Conservation (phyloP, 1,140 invertebrate genomes). For the Pygmarrhopalites habei region DNA sequence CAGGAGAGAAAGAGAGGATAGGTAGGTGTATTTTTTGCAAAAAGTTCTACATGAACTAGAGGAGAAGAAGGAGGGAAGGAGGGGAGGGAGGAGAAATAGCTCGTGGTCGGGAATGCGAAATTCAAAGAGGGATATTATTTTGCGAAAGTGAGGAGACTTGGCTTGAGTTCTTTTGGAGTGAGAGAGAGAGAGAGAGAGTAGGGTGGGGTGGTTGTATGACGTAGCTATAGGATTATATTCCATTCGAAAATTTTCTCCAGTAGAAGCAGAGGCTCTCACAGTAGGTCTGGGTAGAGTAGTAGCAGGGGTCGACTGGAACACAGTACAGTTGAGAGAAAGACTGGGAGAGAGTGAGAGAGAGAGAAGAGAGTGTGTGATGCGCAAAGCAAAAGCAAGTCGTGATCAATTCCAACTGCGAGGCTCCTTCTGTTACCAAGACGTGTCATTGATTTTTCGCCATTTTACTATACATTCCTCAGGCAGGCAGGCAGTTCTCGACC, state of each 20-base stretch:
- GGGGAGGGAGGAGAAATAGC: too few species aligned
- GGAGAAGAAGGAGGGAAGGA: too few species aligned
- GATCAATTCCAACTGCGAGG: constrained; percentile 1
- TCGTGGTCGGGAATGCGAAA: too few species aligned
- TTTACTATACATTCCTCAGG: not conserved
- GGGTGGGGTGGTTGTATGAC: too few species aligned
- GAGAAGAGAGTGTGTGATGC: not conserved
- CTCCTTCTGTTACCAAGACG: constrained; percentile 10
- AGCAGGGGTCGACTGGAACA: not conserved
- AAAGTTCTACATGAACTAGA: too few species aligned
- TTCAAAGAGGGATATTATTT: too few species aligned
- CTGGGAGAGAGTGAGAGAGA: not conserved
- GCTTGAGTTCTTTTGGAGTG: too few species aligned
- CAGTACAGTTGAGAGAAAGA: not conserved
- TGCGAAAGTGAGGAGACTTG: too few species aligned
- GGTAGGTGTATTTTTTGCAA: too few species aligned
- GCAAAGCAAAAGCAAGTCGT: constrained; percentile 6
- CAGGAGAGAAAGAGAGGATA: too few species aligned
- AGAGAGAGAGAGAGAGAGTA: too few species aligned
- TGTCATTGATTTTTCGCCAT: constrained; percentile 12
- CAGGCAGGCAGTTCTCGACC: not conserved
- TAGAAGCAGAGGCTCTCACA: not conserved
- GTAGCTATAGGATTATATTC: too few species aligned
- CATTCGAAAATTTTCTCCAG: not conserved
- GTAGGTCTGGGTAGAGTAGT: not conserved